Evolutionary conservation across 2,113 vertebrate genomes (phyloP), one percentile per base, ranked within the genome.

Genomic region (Meles meles): DNA sequence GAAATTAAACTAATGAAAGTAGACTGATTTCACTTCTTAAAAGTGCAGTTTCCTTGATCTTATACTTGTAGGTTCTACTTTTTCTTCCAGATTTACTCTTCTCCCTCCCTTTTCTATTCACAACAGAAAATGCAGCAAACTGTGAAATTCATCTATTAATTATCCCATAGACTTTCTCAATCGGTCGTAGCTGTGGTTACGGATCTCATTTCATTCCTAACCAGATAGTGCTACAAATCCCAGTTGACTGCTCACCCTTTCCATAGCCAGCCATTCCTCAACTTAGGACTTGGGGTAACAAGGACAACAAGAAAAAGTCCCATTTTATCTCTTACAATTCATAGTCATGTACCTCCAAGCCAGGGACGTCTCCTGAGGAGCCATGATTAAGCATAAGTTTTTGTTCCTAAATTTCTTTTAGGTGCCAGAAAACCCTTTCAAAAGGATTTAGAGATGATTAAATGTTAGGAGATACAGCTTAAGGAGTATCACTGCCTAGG

Each of bases 371-470:
- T 83, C 69, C 59, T 6, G 17, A 90, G 83, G 9, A 80, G 42
- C 20, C 5, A 42, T 0, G n/a, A 71, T 31, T 72, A 71, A 77
- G 77, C 18, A 1, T 17, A 90, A 23, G 31, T 86, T 95, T 96
- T 82, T 57, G 89, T 92, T 86, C 79, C 80, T 83, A n/a, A 88
- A n/a, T 59, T 96, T 76, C 90, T 98, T 93, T 90, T 34, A 57
- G 39, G 94, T 57, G 55, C 83, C 72, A 87, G 61, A 11, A 49
- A 93, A 91, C 47, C 23, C 59, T 96, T 89, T 89, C 83, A 47
- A 93, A 93, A 92, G 87, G 90, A 88, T 85, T 94, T 92, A 84
- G 79, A 93, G 72, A 88, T 89, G 76, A 95, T 93, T 63, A 92
- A 96, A 90, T 74, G 59, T 42, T 57, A 95, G 84, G 80, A 80